These are phyloP conservation scores for Platichthys stellatus DNA, from an alignment of 2,113 vertebrate genomes.

Conservation along the genomic window DNA sequence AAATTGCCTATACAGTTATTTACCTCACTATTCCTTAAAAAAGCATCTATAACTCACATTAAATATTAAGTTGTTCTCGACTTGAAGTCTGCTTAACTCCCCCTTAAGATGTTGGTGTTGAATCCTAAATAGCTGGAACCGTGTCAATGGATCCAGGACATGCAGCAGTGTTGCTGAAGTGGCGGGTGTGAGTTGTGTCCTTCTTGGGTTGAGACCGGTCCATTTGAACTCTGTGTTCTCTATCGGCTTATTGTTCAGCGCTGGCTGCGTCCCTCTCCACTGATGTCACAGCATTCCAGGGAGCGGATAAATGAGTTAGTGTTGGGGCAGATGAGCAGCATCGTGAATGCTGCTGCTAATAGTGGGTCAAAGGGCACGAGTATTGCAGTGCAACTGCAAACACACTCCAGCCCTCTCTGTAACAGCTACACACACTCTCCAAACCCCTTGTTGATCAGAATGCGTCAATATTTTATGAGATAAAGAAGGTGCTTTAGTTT, in stretches of 20 bases:
- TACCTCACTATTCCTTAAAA: not conserved
- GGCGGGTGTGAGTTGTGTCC: slow-evolving; percentile 37
- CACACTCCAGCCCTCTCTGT: slow-evolving; percentile 28
- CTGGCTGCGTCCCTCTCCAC: slow-evolving; percentile 67
- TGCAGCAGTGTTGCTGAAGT: slow-evolving; percentile 17
- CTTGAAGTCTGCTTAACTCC: too few species aligned
- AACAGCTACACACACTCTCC: slow-evolving; percentile 21
- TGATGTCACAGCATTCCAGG: slow-evolving; percentile 84
- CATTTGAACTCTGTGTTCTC: slow-evolving; percentile 77
- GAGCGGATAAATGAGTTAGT: slow-evolving; percentile 81
- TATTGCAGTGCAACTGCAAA: slow-evolving; percentile 54
- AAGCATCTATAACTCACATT: not conserved
- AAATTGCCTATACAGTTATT: too few species aligned
- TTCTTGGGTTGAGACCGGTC: slow-evolving; percentile 69
- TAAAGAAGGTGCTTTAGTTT: not conserved
- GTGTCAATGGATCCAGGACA: not conserved
- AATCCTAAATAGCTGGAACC: not conserved
- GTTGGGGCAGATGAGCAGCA: slow-evolving; percentile 79
- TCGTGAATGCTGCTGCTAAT: slow-evolving; percentile 65
- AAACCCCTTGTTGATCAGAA: not conserved
- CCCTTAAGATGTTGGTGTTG: not conserved
- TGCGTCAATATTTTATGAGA: not conserved
- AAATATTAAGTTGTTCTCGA: not conserved
- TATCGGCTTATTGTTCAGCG: slow-evolving; percentile 80
- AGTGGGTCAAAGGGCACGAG: slow-evolving; percentile 68